A percentile compares a stretch with the other conserved stretches of the same genome.
Evolutionary conservation across 2,797 vertebrate genomes (phyloP).

Genomic region (Sardinella longiceps): DNA sequence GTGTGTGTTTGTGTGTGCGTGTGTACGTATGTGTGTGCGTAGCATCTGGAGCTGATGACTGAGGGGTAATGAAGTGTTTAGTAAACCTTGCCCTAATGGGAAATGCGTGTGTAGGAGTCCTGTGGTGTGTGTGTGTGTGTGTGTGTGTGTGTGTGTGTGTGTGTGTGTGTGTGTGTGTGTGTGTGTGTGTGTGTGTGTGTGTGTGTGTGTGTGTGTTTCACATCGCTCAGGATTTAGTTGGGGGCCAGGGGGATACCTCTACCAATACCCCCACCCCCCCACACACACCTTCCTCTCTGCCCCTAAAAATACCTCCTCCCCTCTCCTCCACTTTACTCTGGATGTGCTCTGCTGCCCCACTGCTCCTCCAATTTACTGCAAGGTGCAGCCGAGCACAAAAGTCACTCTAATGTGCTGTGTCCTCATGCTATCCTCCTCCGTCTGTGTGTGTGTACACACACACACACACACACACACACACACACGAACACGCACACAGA

Average conservation of each 20-base stretch:
- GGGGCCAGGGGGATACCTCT: conserved; percentile 8
- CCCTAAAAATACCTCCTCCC: no score
- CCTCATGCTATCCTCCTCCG: conserved; percentile 32
- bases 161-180: background rate
- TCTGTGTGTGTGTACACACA: background rate
- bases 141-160: background rate
- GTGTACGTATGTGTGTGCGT: conserved; percentile 28
- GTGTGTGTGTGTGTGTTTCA: no score
- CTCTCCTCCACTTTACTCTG: background rate
- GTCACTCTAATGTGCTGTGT: conserved; percentile 48
- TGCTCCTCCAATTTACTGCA: conserved; percentile 26
- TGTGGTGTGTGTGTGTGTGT: background rate
- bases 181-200: background rate
- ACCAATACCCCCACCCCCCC: background rate
- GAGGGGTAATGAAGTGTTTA: conserved; percentile 52
- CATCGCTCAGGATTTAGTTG: background rate
- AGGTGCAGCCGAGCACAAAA: conserved; percentile 17
- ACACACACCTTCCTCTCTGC: background rate
- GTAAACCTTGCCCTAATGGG: conserved; percentile 21
- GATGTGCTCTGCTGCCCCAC: conserved; percentile 20
- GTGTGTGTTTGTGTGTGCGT: background rate
- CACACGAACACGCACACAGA: background rate
- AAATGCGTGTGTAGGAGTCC: background rate
- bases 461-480: conserved; percentile 12
- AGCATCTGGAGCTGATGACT: conserved; percentile 42